Conservation (phyloP, 1,140 invertebrate genomes). For the Nephila pilipes region DNA sequence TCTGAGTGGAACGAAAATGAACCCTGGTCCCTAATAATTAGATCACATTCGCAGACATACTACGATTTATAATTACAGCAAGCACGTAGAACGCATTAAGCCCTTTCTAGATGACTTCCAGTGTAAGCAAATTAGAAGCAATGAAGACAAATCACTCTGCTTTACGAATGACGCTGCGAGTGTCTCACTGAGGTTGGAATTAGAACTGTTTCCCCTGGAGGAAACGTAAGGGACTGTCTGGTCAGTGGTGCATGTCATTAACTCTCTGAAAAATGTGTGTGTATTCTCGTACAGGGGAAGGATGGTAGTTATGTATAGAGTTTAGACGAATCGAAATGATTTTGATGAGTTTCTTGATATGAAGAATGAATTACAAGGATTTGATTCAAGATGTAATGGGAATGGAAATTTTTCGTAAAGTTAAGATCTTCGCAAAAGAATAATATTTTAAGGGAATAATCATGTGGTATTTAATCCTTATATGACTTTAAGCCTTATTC, state of each 20-base stretch:
- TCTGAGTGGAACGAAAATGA: background rate
- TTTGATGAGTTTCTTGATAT: background rate
- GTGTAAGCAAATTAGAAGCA: slow-evolving; percentile 66
- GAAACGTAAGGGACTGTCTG: background rate
- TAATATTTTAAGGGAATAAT: too few species aligned
- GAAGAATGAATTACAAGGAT: background rate
- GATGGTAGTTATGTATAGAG: background rate
- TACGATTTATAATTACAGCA: slow-evolving; percentile 67
- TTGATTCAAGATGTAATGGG: background rate
- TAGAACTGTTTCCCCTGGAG: background rate
- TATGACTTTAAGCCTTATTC: too few species aligned
- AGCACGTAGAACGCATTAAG: slow-evolving; percentile 50
- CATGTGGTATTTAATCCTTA: too few species aligned
- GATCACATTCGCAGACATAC: slow-evolving; percentile 53
- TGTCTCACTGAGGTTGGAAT: background rate
- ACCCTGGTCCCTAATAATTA: slow-evolving; percentile 57
- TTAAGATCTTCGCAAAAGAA: too few species aligned
- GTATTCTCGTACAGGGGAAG: background rate
- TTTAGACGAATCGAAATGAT: background rate
- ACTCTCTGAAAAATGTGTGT: slow-evolving; percentile 11
- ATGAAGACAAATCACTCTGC: slow-evolving; percentile 65
- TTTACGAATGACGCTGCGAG: slow-evolving; percentile 16
- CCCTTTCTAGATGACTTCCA: slow-evolving; percentile 17
- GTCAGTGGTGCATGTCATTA: slow-evolving; percentile 17
- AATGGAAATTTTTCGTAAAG: too few species aligned